A percentile compares a stretch with the other conserved stretches of the same genome.
Conservation (phyloP, 2,113 vertebrate genomes). For the Pitta sordida region DNA sequence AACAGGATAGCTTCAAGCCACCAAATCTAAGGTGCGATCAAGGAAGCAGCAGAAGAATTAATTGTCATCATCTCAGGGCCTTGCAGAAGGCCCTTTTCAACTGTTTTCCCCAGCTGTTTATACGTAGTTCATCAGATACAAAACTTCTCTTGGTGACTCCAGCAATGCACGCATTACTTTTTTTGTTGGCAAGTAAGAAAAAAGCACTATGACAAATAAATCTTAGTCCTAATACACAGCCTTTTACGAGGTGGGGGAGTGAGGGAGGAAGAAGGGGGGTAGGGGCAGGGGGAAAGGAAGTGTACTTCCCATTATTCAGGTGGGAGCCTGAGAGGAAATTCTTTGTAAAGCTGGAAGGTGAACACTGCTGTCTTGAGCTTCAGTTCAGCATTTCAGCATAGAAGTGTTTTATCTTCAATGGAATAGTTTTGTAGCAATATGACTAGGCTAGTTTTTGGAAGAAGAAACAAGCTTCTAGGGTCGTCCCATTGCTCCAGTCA, state of each 20-base stretch:
- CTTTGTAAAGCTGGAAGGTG: background rate
- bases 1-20: background rate
- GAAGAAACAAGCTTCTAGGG: background rate
- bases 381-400: background rate
- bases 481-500: background rate
- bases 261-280: too few species aligned
- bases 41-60: background rate
- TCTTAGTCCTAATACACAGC: background rate
- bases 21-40: background rate
- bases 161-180: background rate
- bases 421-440: background rate
- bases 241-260: background rate
- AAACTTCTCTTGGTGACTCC: background rate
- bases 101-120: background rate
- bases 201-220: background rate
- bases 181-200: background rate
- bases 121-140: background rate
- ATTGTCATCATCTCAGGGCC: background rate
- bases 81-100: background rate
- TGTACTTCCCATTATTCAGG: background rate
- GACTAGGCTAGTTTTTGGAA: background rate
- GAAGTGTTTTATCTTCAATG: background rate
- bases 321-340: background rate
- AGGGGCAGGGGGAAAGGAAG: rapidly evolving
- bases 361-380: background rate